Evolutionary conservation across 2,888 invertebrate genomes (phyloP), one percentile per base, ranked within the genome.

Genomic region (Spatulosminthurus flaviceps): DNA sequence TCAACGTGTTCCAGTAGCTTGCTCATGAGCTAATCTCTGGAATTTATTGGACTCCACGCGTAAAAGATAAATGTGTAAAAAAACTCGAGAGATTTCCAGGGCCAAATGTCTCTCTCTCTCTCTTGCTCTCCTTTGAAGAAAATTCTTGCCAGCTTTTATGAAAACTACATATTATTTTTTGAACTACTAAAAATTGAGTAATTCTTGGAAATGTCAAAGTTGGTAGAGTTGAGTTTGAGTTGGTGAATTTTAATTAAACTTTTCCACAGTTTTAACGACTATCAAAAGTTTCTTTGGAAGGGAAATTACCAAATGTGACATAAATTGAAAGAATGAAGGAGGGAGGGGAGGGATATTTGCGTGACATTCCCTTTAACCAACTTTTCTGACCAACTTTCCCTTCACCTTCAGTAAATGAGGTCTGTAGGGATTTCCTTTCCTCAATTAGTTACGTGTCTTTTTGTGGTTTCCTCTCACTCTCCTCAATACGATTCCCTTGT

Each of bases 21-120:
- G 28, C 4, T 28, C 28, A 26, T 29, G 28, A 24, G 29, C 29
- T 67, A 67, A 67, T 67, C 67, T 67, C 11, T 67, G 19, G 26
- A 67, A 67, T 67, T 67, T 29, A 67, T 67, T 28, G 16, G 13
- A 67, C 29, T 67, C 24, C 67, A 67, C 67, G 67, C 67, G n/a
- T n/a, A n/a, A 67, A 26, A 67, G 26, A 67, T 51, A 51, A 51
- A n/a, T 51, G 16, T 51, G 5, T 51, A 51, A 16, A 19, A 34
- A 2, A 51, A 2, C 51, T 51, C 7, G 16, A 51, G n/a, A 51
- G 5, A 16, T 51, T 4, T 51, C n/a, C 51, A 51, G 5, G 51
- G 51, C 5, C 51, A n/a, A 51, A 51, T 51, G 2, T 51, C 51
- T n/a, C 5, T 51, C 34, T 4, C 9, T 34, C 9, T 34, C 34